Percentiles rank a stretch among this genome's conserved stretches.
phyloP scores from a whole-genome alignment of 2,888 invertebrate genomes.

The Suillia variegata region DNA sequence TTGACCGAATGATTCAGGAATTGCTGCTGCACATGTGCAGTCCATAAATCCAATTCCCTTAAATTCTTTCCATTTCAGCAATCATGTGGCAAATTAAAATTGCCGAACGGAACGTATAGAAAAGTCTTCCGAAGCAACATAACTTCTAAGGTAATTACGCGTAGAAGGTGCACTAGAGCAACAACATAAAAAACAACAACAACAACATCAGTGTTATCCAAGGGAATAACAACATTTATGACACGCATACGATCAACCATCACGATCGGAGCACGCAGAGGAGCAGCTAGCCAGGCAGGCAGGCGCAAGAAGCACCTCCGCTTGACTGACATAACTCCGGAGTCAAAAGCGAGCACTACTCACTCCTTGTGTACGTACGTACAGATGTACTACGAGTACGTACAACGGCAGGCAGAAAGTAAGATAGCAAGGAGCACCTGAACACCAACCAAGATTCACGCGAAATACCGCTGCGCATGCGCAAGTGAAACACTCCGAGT shows the following conservation, averaged over 20 bases:
- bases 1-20: too few relatives aligned
- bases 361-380: too few relatives aligned
- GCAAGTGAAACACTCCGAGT: slow-evolving; percentile 41
- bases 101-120: too few relatives aligned
- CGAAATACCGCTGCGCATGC: slow-evolving; percentile 40
- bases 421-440: slow-evolving; percentile 4
- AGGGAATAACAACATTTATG: background rate
- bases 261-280: too few relatives aligned
- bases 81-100: slow-evolving; percentile 8
- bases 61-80: too few relatives aligned
- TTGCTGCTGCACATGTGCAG: too few relatives aligned
- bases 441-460: background rate
- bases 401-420: background rate
- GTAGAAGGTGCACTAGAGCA: slow-evolving; percentile 17
- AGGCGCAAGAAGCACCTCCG: slow-evolving; percentile 8
- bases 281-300: background rate
- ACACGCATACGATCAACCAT: too few relatives aligned
- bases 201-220: background rate
- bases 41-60: slow-evolving; percentile 8
- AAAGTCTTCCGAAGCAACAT: slow-evolving; percentile 38
- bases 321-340: slow-evolving; percentile 52
- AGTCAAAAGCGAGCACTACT: slow-evolving; percentile 31
- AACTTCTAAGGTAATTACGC: slow-evolving; percentile 53
- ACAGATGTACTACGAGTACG: too few relatives aligned
- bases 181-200: background rate